Evolutionary conservation across 2,888 invertebrate species (phyloP).

Genomic region (Aspidiotus rigidus): DNA sequence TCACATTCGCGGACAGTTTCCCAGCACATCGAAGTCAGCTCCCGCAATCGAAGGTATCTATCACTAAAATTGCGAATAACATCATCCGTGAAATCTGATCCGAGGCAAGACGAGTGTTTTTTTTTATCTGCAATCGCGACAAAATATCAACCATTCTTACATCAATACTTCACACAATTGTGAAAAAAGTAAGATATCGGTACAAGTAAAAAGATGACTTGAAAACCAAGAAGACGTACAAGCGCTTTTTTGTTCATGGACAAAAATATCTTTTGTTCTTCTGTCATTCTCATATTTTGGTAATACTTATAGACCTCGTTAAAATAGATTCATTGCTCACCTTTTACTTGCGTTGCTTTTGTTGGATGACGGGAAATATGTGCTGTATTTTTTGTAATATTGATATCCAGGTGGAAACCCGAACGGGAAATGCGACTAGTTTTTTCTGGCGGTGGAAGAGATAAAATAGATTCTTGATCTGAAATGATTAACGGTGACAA

Average conservation of each 20-base stretch:
- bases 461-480: no score
- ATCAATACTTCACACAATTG: neutral
- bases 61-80: conserved; percentile 8
- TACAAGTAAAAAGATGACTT: neutral
- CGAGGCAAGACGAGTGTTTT: conserved; percentile 6
- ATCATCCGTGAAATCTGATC: conserved; percentile 17
- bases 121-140: conserved; percentile 16
- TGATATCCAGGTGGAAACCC: conserved; percentile 54
- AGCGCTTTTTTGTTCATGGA: no score
- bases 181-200: neutral
- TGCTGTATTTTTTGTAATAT: conserved; percentile 55
- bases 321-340: neutral
- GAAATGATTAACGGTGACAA: no score
- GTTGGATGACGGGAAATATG: conserved; percentile 41
- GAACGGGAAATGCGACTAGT: conserved; percentile 43
- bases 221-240: neutral
- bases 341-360: conserved; percentile 10
- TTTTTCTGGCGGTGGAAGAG: neutral
- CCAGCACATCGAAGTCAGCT: conserved; percentile 21
- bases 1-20: conserved; percentile 14
- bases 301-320: no score
- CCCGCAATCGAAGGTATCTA: conserved; percentile 5
- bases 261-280: neutral
- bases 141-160: no score
- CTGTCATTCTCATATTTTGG: neutral